Evolutionary conservation across 2,797 vertebrate genomes (phyloP).

Genomic region (Hoplostethus atlanticus): DNA sequence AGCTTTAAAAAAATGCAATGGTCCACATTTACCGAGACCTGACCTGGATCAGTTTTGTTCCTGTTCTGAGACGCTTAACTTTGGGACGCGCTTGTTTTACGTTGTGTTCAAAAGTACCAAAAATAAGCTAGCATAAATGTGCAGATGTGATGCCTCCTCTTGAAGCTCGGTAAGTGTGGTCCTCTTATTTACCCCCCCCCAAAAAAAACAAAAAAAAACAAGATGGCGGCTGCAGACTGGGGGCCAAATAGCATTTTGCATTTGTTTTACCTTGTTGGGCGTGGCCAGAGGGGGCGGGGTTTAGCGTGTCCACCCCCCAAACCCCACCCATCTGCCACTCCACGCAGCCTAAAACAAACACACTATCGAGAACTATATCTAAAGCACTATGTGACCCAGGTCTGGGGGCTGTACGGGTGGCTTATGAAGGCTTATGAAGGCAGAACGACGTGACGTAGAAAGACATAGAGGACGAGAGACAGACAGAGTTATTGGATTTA

Average conservation of each 20-base stretch:
- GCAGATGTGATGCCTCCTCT: too few relatives aligned
- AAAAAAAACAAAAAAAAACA: neutral
- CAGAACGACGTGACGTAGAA: constrained; percentile 61
- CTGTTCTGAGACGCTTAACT: too few relatives aligned
- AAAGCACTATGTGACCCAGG: too few relatives aligned
- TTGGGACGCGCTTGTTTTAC: too few relatives aligned
- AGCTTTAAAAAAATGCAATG: neutral
- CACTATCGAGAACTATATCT: too few relatives aligned
- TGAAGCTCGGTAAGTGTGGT: too few relatives aligned
- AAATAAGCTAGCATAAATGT: too few relatives aligned
- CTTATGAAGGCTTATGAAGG: constrained; percentile 37
- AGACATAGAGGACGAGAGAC: constrained; percentile 51
- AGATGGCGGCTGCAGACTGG: constrained; percentile 47
- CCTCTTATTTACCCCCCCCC: too few relatives aligned
- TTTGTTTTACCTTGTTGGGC: constrained; percentile 14
- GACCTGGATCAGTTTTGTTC: neutral
- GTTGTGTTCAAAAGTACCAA: too few relatives aligned
- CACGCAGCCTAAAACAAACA: constrained; percentile 20
- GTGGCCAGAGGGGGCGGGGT: neutral
- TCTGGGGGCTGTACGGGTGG: too few relatives aligned
- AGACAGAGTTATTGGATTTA: constrained; percentile 78
- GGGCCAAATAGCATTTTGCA: constrained; percentile 40
- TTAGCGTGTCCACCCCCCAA: constrained; percentile 8
- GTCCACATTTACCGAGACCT: neutral
- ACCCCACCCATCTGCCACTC: constrained; percentile 8